phyloP scores from a whole-genome alignment of 2,888 invertebrate species.

The Leptopilina syphax region DNA sequence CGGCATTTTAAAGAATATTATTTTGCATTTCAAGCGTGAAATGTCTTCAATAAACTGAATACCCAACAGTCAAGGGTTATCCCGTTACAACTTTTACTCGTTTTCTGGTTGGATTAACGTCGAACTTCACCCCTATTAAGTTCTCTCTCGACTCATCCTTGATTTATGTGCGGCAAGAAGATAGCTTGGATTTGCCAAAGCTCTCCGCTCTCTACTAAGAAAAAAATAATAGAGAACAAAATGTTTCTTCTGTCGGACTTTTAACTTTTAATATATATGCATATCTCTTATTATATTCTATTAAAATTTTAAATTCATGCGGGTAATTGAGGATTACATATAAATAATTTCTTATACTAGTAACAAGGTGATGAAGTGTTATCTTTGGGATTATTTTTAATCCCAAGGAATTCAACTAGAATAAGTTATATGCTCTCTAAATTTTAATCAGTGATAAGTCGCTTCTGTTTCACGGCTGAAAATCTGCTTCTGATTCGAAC shows the following conservation, averaged over 20 bases:
- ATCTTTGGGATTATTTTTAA: too few relatives aligned
- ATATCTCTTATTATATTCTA: too few relatives aligned
- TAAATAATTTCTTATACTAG: too few relatives aligned
- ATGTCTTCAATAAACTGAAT: slow-evolving; percentile 19
- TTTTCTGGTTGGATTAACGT: slow-evolving; percentile 22
- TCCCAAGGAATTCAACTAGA: too few relatives aligned
- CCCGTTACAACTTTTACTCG: slow-evolving; percentile 12
- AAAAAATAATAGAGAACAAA: slow-evolving; percentile 17
- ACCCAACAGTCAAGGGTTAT: slow-evolving; percentile 13
- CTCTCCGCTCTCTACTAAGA: background rate
- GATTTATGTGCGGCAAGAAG: slow-evolving; percentile 15
- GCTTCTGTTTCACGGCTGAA: too few relatives aligned
- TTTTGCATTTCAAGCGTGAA: slow-evolving; percentile 4
- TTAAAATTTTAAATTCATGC: too few relatives aligned
- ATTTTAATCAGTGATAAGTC: too few relatives aligned
- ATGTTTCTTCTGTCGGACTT: background rate
- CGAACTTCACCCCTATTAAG: slow-evolving; percentile 31
- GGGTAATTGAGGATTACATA: too few relatives aligned
- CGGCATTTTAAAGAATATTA: background rate
- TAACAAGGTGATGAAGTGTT: too few relatives aligned
- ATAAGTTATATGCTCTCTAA: too few relatives aligned
- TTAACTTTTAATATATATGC: background rate
- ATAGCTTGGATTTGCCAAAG: background rate
- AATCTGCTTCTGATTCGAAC: too few relatives aligned
- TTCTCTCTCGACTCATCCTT: slow-evolving; percentile 20